These are phyloP conservation scores for Pelochelys cantorii DNA, from an alignment of 2,797 vertebrate genomes.

Conservation along the genomic window DNA sequence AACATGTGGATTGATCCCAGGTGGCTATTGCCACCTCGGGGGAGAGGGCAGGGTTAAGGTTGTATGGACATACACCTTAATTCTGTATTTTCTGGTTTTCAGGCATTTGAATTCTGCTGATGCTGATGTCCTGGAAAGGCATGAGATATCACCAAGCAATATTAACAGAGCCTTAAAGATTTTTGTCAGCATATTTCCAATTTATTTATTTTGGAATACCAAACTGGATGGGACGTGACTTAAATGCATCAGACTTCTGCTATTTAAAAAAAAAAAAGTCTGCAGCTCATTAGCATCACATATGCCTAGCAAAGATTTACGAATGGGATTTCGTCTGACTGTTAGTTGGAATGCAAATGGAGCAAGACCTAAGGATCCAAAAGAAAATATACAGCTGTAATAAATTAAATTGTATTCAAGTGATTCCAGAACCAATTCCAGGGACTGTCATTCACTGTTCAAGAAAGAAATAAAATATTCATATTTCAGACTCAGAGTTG, in stretches of 20 bases:
- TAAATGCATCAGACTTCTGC: neutral
- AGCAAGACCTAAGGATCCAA: neutral
- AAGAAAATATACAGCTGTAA: slow-evolving; percentile 6
- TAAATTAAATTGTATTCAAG: slow-evolving; percentile 5
- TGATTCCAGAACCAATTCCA: neutral
- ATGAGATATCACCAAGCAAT: neutral
- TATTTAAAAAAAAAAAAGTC: neutral
- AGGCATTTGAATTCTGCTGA: neutral
- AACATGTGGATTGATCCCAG: neutral
- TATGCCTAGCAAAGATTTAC: neutral
- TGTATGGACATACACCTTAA: neutral
- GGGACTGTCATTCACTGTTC: neutral
- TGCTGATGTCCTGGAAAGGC: neutral
- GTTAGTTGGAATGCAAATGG: neutral
- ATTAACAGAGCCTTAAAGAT: neutral
- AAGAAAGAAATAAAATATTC: neutral
- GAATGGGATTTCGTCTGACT: neutral
- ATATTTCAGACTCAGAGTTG: neutral
- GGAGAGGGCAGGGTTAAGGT: neutral
- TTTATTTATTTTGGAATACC: neutral
- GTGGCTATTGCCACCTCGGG: neutral
- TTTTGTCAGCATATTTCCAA: neutral
- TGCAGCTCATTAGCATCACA: neutral
- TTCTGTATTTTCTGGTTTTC: neutral
- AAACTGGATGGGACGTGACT: slow-evolving; percentile 17